Evolutionary conservation across 2,113 vertebrate species (phyloP).

Genomic region (Dolichallabes microphthalmus): DNA sequence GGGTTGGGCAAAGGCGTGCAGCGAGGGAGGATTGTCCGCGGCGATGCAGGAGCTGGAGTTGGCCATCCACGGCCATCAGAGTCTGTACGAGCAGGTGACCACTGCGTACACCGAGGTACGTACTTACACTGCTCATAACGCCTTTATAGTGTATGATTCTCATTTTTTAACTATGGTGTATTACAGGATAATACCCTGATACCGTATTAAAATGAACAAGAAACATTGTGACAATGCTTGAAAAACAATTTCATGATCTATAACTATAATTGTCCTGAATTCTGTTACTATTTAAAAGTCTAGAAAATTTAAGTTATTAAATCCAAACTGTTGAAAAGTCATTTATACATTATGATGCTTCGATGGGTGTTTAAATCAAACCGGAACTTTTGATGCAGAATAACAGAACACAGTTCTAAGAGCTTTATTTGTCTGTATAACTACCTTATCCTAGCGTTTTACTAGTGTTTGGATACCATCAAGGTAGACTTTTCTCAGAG

Average conservation of each 20-base stretch:
- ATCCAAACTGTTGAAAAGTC: not conserved
- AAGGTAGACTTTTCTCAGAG: too few species aligned
- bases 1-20: constrained; percentile 90
- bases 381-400: too few species aligned
- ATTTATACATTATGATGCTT: too few species aligned
- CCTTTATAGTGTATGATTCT: not conserved
- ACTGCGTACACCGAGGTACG: constrained; percentile 92
- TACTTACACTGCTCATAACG: not conserved
- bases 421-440: too few species aligned
- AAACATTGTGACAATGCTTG: not conserved
- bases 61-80: constrained; percentile 90
- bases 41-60: constrained; percentile 88
- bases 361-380: too few species aligned
- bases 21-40: constrained; percentile 85
- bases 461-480: too few species aligned
- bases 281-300: not conserved
- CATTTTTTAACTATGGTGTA: not conserved
- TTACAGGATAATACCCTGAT: not conserved
- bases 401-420: too few species aligned
- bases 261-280: not conserved
- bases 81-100: constrained; percentile 91
- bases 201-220: not conserved
- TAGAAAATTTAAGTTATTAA: not conserved
- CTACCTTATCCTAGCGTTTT: too few species aligned
- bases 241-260: not conserved